Conservation (phyloP, 2,113 vertebrate species). For the Saccopteryx bilineata region DNA sequence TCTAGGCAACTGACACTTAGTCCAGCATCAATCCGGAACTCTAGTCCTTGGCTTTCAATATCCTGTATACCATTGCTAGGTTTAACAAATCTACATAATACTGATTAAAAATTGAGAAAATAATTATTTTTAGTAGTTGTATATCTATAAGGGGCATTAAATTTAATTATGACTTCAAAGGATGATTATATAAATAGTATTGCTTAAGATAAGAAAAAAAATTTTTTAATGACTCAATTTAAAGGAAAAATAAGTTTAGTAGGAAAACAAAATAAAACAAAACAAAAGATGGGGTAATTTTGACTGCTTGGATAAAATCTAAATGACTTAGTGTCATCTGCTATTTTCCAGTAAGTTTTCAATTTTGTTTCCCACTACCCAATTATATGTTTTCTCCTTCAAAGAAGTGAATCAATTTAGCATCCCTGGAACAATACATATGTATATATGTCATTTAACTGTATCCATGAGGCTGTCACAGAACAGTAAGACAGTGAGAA, state of each 20-base stretch:
- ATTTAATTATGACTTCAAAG: neutral
- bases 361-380: neutral
- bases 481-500: neutral
- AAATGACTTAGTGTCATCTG: neutral
- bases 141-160: neutral
- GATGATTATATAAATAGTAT: neutral
- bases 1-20: neutral
- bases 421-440: neutral
- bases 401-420: neutral
- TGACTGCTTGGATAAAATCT: neutral
- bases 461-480: neutral
- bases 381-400: neutral
- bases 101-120: neutral
- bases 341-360: neutral
- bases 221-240: neutral
- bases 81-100: neutral
- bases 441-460: neutral
- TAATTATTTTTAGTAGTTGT: neutral
- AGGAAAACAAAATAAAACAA: neutral
- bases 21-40: neutral
- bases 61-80: neutral
- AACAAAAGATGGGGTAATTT: neutral
- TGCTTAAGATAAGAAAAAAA: neutral
- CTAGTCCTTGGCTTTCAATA: neutral
- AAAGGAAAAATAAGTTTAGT: neutral